phyloP scores from a whole-genome alignment of 2,113 vertebrate species.

The Gavia stellata region DNA sequence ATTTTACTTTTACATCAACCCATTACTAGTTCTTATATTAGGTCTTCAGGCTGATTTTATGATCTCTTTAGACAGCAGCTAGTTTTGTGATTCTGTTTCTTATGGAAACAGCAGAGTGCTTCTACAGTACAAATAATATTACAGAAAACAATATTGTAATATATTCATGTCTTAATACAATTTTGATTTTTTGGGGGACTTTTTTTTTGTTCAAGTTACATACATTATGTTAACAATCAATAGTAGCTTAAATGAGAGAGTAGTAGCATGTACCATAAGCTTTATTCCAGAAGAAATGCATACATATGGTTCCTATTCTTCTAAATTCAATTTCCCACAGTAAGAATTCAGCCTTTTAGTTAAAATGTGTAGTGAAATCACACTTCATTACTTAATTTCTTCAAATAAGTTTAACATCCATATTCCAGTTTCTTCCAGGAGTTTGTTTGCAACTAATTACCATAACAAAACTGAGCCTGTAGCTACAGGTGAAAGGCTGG shows the following conservation, averaged over 20 bases:
- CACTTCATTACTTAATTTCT: background rate
- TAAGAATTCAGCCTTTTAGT: background rate
- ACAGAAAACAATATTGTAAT: background rate
- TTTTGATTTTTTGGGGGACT: background rate
- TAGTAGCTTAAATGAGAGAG: background rate
- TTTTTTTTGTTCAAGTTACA: background rate
- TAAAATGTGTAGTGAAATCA: background rate
- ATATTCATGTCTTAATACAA: background rate
- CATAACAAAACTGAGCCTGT: background rate
- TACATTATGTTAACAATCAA: background rate
- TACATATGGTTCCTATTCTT: background rate
- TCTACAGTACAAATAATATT: background rate
- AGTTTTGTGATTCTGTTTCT: background rate
- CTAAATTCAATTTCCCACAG: background rate
- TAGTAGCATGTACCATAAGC: background rate
- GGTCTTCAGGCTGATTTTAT: background rate
- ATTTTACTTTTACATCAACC: background rate
- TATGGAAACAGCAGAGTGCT: background rate
- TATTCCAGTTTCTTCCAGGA: background rate
- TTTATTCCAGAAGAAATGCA: background rate
- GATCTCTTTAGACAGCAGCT: background rate
- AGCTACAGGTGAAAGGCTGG: background rate
- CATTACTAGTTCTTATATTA: background rate
- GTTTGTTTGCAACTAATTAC: background rate
- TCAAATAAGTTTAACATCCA: background rate